A percentile compares a stretch with the other conserved stretches of the same genome.
Evolutionary conservation across 2,113 vertebrate genomes (phyloP).

Genomic region (Epinephelus cyanopodus): DNA sequence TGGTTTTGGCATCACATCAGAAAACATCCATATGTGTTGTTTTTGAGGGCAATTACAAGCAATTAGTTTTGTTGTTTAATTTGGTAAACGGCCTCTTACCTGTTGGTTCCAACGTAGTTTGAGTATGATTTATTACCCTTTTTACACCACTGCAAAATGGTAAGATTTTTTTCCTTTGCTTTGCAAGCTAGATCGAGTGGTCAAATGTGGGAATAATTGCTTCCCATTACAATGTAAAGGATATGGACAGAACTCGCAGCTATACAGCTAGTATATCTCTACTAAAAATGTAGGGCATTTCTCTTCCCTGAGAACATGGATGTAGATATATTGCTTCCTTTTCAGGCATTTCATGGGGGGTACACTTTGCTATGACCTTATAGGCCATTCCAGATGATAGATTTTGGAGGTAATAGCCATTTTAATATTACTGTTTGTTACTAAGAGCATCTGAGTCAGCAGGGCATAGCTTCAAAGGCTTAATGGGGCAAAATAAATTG

Average conservation of each 20-base stretch:
- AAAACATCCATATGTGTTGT: neutral
- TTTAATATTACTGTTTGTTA: conserved; percentile 83
- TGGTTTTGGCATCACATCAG: neutral
- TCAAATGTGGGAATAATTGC: too few relatives aligned
- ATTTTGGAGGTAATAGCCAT: conserved; percentile 75
- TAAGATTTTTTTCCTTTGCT: neutral
- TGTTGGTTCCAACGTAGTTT: neutral
- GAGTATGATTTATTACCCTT: neutral
- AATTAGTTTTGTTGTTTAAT: neutral
- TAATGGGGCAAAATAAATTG: conserved; percentile 83
- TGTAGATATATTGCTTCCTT: conserved; percentile 60
- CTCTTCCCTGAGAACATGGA: conserved; percentile 25
- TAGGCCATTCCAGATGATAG: conserved; percentile 76
- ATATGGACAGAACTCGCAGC: neutral
- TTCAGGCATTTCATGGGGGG: conserved; percentile 61
- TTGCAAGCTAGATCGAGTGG: too few relatives aligned
- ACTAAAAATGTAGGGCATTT: conserved; percentile 19
- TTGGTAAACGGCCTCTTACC: neutral
- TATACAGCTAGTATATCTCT: neutral
- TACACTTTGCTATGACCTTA: conserved; percentile 70
- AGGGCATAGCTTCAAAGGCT: conserved; percentile 77
- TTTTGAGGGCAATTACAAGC: neutral
- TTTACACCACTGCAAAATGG: neutral
- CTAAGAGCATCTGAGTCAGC: conserved; percentile 82
- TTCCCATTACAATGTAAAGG: too few relatives aligned